These are phyloP conservation scores for Strigamia transsilvanica DNA, from an alignment of 2,888 invertebrate genomes.

Conservation along the genomic window DNA sequence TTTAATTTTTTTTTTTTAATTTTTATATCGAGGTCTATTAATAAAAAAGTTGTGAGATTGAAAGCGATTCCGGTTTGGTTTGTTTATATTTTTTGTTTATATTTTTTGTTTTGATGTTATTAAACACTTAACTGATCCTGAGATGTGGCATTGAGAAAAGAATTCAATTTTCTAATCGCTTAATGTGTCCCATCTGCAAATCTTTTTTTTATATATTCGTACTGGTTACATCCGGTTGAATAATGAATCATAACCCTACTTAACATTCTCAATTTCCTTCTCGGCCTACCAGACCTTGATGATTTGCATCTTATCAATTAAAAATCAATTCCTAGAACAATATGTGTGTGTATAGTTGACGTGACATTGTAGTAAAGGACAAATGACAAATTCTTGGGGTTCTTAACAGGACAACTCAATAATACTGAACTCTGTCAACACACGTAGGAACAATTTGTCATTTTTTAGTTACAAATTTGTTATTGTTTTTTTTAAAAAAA, in stretches of 20 bases:
- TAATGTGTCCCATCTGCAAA: not conserved
- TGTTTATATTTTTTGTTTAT: not conserved
- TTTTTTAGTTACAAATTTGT: not conserved
- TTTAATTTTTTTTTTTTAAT: slow-evolving; percentile 5
- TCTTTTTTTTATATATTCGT: not conserved
- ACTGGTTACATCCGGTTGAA: not conserved
- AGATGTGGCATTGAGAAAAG: not conserved
- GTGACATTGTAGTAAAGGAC: too few relatives aligned
- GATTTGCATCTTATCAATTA: not conserved
- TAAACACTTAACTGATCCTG: not conserved
- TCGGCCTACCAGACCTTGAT: not conserved
- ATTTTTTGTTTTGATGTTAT: not conserved
- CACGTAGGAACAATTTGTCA: not conserved
- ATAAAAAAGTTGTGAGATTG: not conserved
- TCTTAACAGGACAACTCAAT: too few relatives aligned
- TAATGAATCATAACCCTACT: slow-evolving; percentile 5
- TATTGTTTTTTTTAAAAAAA: not conserved
- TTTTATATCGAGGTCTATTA: not conserved
- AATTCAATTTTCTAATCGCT: not conserved
- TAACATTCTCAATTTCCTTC: not conserved
- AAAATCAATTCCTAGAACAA: not conserved
- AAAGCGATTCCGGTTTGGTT: not conserved
- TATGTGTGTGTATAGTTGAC: too few relatives aligned
- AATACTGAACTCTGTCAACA: too few relatives aligned
- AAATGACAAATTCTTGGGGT: too few relatives aligned